Evolutionary conservation across 2,797 vertebrate genomes (phyloP).

Genomic region (Girardinus metallicus): DNA sequence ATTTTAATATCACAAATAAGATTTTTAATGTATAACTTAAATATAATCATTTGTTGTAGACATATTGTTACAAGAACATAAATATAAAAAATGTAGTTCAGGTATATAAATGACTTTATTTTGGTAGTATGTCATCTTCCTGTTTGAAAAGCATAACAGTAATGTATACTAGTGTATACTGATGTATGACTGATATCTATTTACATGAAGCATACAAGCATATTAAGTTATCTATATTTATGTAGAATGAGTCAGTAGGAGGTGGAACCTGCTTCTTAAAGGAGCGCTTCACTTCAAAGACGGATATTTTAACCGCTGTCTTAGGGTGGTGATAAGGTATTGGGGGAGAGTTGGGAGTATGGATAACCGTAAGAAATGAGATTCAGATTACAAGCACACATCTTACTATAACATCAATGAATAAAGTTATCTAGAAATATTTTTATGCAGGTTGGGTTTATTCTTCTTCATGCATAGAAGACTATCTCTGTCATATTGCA

Average conservation of each 20-base stretch:
- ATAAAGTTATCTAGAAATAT: constrained; percentile 5
- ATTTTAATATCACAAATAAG: background rate
- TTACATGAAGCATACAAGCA: background rate
- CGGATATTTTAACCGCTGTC: background rate
- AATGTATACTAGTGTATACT: background rate
- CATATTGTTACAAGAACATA: background rate
- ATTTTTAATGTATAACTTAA: background rate
- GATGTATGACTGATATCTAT: background rate
- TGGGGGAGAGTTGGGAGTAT: background rate
- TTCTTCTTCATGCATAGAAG: constrained; percentile 16
- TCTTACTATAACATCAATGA: background rate
- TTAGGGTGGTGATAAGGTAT: background rate
- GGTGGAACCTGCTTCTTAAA: background rate
- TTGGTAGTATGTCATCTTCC: background rate
- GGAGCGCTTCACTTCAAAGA: background rate
- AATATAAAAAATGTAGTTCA: background rate
- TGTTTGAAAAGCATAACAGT: background rate
- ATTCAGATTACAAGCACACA: background rate
- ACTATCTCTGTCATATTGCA: constrained; percentile 23
- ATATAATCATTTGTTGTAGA: background rate
- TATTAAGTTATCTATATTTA: background rate
- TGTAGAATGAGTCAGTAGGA: background rate
- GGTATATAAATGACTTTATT: background rate
- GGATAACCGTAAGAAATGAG: background rate
- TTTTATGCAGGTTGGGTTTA: background rate